Base-by-base conservation (phyloP, 2,797 vertebrate species). In the Typhlichthys subterraneus region DNA sequence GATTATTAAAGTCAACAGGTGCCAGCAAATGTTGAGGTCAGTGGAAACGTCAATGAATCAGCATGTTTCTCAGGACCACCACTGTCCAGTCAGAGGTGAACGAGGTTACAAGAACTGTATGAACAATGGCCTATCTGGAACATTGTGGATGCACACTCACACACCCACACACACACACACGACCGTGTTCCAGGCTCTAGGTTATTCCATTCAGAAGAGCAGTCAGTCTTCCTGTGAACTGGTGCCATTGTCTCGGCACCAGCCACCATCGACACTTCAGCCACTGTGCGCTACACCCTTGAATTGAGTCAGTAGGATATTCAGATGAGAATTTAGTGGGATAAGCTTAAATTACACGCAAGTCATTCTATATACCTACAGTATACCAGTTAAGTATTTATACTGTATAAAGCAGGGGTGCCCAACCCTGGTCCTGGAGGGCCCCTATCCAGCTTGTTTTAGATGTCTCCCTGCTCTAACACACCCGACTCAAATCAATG, bases 101-200 rank as follows among this genome's bases (percentile, higher is more conserved):
- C 68, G 58, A 69, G 67, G 66, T 67, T 69, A 2, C 8, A 53
- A 46, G 74, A 61, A 38, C 33, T 42, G 53, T 13, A 57, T 68
- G 31, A n/a, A 85, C 87, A 91, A 82, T 59, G 68, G 59, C 72
- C 63, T 73, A 80, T 76, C 73, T 85, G 64, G 71, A 84, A 74
- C 8, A 38, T 38, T 38, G 33, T 38, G 6, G 5, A 2, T 38
- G 6, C 33, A 38, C 33, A 38, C 33, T 38, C 33, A 38, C 33
- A 48, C 47, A 48, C 47, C 11, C 47, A n/a, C 47, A 48, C 47
- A 48, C 47, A n/a, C 11, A 48, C 47, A 48, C 47, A 6, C 1
- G 10, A 48, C 12, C 7, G 64, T 59, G 58, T 72, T 57, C 61
- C 61, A 48, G 67, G 47, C 53, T 33, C 56, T 1, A 17, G 52